Base-by-base conservation (phyloP, 2,113 vertebrate genomes). In the Ophthalmolycus amberensis region DNA sequence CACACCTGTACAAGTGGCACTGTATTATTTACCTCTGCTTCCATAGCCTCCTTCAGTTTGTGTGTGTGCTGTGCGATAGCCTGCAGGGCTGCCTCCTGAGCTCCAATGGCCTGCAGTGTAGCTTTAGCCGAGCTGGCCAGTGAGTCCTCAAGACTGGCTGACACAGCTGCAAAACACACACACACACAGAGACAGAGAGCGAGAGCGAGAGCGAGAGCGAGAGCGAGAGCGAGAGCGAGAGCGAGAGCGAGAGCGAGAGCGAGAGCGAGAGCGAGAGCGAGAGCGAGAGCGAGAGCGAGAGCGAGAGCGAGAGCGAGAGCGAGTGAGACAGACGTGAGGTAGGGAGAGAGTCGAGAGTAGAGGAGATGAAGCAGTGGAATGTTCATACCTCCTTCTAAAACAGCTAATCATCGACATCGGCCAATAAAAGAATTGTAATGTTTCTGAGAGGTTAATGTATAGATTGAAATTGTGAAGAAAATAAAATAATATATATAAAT, bases 1-100 rank as follows among this genome's bases (percentile, higher is more conserved):
- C 2, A 40, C 38, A 40, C 20, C 16, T 59, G 15, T 37, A 5
- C 40, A 52, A 58, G 34, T 42, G 56, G 9, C 2, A 1, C 10
- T 29, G 15, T 27, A 22, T 1, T 16, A 1, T 56, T 32, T 80
- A 99, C 98, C 97, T 98, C 96, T 10, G 96, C 89, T 54, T 97
- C 98, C 98, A 99, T 99, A 2, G 97, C 97, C 52, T 97, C 96
- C 90, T 95, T 97, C 85, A 99, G 89, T 32, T 94, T 96, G 14
- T 86, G 92, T 1, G 96, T 94, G 77, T 99, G 98, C 32, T 89
- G 91, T 1, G 79, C 91, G 44, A 99, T 96, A 0, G 98, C 96
- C 29, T 96, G 95, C 54, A 98, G 94, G 0, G 98, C 98, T 9
- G 95, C 94, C 29, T 98, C 97, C 91, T 99, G 97, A 0, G 97